Conservation (phyloP, 2,113 vertebrate genomes). For the Otocyon megalotis region DNA sequence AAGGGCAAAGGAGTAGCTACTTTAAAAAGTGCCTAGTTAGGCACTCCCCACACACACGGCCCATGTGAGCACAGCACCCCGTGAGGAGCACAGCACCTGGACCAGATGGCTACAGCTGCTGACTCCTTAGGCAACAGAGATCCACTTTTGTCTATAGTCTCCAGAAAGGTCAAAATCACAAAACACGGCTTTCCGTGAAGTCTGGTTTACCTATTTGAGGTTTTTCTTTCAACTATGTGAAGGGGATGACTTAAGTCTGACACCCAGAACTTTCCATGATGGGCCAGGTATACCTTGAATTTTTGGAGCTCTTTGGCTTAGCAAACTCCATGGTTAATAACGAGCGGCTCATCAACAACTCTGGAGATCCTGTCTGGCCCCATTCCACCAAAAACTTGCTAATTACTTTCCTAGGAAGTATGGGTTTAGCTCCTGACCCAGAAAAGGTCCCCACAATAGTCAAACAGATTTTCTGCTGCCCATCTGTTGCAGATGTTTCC, state of each 20-base stretch:
- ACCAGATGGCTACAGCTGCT: neutral
- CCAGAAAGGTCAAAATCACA: neutral
- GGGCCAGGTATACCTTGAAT: neutral
- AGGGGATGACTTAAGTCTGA: neutral
- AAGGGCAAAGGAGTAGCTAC: neutral
- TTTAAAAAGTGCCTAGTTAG: neutral
- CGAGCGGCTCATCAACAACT: slow-evolving; percentile 89
- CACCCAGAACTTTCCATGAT: neutral
- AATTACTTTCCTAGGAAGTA: slow-evolving; percentile 88
- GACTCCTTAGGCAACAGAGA: neutral
- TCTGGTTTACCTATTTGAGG: neutral
- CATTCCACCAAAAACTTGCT: slow-evolving; percentile 90
- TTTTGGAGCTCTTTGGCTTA: neutral
- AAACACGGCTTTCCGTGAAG: neutral
- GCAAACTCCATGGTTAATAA: slow-evolving; percentile 3
- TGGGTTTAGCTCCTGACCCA: slow-evolving; percentile 85
- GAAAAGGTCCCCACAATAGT: slow-evolving; percentile 88
- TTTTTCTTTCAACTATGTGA: neutral
- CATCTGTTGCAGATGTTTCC: slow-evolving; percentile 87
- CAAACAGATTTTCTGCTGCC: slow-evolving; percentile 82
- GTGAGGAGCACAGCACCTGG: neutral
- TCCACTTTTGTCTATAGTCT: neutral
- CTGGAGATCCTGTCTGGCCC: slow-evolving; percentile 93
- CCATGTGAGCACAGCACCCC: neutral
- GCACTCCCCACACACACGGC: neutral